A percentile compares a stretch with the other conserved stretches of the same genome.
Conservation (phyloP, 92 coral and sea anemone species). For the Hydrozoanthus gracilis region DNA sequence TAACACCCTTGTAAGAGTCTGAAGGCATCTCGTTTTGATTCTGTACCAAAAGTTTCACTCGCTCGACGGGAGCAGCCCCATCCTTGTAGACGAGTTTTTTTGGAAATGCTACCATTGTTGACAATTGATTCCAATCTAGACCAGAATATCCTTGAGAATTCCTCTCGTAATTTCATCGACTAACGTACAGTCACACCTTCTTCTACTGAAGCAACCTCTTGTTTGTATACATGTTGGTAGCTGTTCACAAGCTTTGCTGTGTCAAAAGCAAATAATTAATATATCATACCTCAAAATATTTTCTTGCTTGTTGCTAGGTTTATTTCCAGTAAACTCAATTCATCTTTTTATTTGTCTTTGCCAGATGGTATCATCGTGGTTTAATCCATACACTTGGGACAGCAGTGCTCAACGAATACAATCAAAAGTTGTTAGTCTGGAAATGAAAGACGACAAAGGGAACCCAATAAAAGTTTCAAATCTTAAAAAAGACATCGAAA, state of each 20-base stretch:
- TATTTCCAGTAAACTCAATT: not conserved
- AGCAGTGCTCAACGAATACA: slow-evolving; percentile 53
- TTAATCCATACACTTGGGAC: slow-evolving; percentile 88
- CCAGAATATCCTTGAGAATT: too few species aligned
- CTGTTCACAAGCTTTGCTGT: too few species aligned
- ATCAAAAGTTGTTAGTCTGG: slow-evolving; percentile 64
- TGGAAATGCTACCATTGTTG: too few species aligned
- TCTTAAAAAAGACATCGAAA: slow-evolving; percentile 64
- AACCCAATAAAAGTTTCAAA: slow-evolving; percentile 45
- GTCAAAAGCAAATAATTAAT: too few species aligned
- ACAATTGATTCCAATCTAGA: too few species aligned
- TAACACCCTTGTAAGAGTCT: slow-evolving; percentile 94
- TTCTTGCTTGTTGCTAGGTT: too few species aligned
- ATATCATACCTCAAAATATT: too few species aligned
- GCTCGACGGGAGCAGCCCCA: slow-evolving; percentile 97
- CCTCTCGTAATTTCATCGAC: too few species aligned
- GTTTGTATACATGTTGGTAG: too few species aligned
- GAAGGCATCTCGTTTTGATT: slow-evolving; percentile 97
- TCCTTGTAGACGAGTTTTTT: slow-evolving; percentile 79
- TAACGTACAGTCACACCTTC: too few species aligned
- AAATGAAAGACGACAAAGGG: slow-evolving; percentile 62
- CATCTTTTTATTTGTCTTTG: not conserved
- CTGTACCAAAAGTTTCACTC: slow-evolving; percentile 95
- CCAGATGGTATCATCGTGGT: slow-evolving; percentile 62
- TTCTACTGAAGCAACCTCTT: too few species aligned